Conservation (phyloP, 1,140 invertebrate species). For the Micrasema minimum region DNA sequence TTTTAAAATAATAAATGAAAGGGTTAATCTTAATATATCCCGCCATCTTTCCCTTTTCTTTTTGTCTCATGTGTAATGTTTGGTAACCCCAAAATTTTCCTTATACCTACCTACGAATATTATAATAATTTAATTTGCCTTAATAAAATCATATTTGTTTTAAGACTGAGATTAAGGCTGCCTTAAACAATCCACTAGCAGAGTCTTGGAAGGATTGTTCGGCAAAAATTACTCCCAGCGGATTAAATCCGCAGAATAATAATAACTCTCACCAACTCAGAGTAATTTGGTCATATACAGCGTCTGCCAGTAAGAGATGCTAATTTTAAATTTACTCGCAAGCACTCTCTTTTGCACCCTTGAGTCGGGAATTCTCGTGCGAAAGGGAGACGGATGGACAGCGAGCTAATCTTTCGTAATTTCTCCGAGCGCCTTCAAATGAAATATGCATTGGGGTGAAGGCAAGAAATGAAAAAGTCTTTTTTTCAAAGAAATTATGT, state of each 20-base stretch:
- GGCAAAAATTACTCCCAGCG: constrained; percentile 9
- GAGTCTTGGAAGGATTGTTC: constrained; percentile 13
- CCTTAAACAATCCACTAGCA: background rate
- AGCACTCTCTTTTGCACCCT: constrained; percentile 11
- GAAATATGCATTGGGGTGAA: constrained; percentile 50
- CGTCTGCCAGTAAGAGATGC: constrained; percentile 42
- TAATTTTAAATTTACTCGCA: constrained; percentile 37
- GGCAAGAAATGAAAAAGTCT: constrained; percentile 10
- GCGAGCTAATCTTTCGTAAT: constrained; percentile 51
- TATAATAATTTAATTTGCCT: no score
- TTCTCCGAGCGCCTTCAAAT: constrained; percentile 47
- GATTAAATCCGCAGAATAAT: constrained; percentile 24
- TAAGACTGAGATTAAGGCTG: background rate
- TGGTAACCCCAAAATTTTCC: no score
- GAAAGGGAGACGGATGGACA: constrained; percentile 28
- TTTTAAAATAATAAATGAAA: no score
- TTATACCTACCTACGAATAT: no score
- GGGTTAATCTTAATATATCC: no score
- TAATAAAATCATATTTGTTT: no score
- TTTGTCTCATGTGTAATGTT: no score
- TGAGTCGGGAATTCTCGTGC: background rate
- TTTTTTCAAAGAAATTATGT: background rate
- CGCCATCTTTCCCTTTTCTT: no score
- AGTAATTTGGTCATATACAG: constrained; percentile 31
- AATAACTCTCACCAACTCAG: constrained; percentile 27